Evolutionary conservation across 37 sponge, comb jelly and placozoan species (phyloP), one percentile per base, ranked within the genome.

Genomic region (Ephydatia muelleri): DNA sequence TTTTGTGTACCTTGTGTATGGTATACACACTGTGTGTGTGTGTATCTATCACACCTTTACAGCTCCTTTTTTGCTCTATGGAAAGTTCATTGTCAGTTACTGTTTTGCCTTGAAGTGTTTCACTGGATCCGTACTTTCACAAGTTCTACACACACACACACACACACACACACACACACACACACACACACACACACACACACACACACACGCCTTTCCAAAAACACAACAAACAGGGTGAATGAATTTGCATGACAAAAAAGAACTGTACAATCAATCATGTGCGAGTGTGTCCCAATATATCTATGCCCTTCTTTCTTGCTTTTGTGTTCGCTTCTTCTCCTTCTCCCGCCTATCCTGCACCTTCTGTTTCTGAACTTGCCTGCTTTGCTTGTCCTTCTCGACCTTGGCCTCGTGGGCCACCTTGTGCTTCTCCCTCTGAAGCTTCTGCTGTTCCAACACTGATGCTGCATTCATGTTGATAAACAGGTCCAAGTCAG

Each of bases 301-400:
- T 57, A 16, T 11, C 74, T 81, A 86, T 86, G 87, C 86, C 69
- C 91, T 71, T 49, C 83, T 76, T 38, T 91, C 91, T 19, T 91
- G 91, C 36, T 91, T 91, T n/a, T 91, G 91, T 27, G 91, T 91
- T 78, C 91, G 67, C 33, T 79, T 91, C 80, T 91, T 91, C 69
- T 91, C 91, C 31, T 85, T 86, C 47, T 91, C 91, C 65, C 86
- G 83, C 38, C 91, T 72, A 0, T 91, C 91, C 49, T 79, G 75
- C 27, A 66, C 91, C 79, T 82, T 82, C 83, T 91, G 91, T 27
- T 86, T 86, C 80, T 91, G 91, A 4, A 47, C 66, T 68, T 86
- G 81, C 35, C 83, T 86, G 68, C 66, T 82, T 67, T 79, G 72
- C 28, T 39, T 76, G 84, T 91, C 87, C 67, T 80, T 67, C 67